phyloP scores from a whole-genome alignment of 2,113 vertebrate species.

The Xiphophorus hellerii region DNA sequence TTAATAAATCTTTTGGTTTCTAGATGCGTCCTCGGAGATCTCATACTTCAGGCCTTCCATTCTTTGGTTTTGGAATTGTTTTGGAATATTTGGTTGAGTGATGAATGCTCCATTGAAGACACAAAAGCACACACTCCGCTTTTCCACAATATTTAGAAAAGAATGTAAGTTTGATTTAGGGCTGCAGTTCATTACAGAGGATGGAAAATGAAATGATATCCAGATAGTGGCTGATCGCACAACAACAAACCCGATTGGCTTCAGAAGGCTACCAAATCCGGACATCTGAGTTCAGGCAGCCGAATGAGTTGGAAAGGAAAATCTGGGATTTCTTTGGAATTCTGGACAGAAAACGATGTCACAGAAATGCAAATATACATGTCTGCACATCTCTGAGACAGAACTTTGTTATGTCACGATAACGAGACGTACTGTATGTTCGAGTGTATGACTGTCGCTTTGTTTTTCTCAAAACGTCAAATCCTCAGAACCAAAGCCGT shows the following conservation, averaged over 20 bases:
- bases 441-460: too few species aligned
- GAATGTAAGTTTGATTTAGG: conserved; percentile 14
- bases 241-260: not conserved
- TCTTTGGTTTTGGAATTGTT: conserved; percentile 15
- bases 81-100: conserved; percentile 9
- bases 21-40: not conserved
- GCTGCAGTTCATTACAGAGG: conserved; percentile 20
- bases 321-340: not conserved
- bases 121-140: conserved; percentile 9
- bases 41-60: not conserved
- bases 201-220: conserved; percentile 9
- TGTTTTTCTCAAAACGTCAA: not conserved
- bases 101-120: conserved; percentile 10
- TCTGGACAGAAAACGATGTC: not conserved
- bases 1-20: conserved; percentile 2
- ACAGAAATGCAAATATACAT: not conserved
- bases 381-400: not conserved
- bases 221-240: not conserved
- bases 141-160: conserved; percentile 7
- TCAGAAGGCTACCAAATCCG: not conserved
- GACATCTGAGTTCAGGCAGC: not conserved
- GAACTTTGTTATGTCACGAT: not conserved
- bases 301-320: not conserved
- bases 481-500: too few species aligned
- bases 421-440: not conserved